Evolutionary conservation across 2,797 vertebrate species (phyloP), one percentile per base, ranked within the genome.

Genomic region (Melanogrammus aeglefinus): DNA sequence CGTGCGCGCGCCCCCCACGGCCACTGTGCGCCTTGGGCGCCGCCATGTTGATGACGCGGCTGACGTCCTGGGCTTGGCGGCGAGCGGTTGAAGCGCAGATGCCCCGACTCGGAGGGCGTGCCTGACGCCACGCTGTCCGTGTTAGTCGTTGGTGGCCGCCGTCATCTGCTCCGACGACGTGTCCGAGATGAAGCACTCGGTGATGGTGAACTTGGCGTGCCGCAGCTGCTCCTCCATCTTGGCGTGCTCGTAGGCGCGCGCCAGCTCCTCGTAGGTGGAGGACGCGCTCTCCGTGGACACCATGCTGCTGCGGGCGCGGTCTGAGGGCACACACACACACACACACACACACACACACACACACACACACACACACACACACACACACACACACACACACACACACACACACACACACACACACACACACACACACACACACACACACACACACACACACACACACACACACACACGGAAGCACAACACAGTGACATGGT

Each of bases 171-270:
- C 98, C 0, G 97, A 99, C 0, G 98, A 99, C 0, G 98, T 99
- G 94, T 99, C 98, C 1, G 98, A 99, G 88, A 99, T 99, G 95
- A 99, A 99, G 95, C 98, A 99, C 87, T 99, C 98, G 0, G 98
- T 99, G 93, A 99, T 98, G 92, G 97, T 99, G 95, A 99, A 99
- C 94, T 99, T 99, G 90, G 98, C 98, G 0, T 99, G 97, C 74
- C 97, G 93, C 87, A 99, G 95, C 93, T 99, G 98, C 84, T 99
- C 98, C 87, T 99, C 98, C 97, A 99, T 98, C 93, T 99, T 99
- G 88, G 98, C 98, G 0, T 99, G 98, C 84, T 99, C 98, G 0
- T 99, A 99, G 36, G 98, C 98, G 80, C 98, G 94, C 1, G 98
- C 98, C 91, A 99, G 94, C 88, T 99, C 98, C 93, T 99, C 98